These are phyloP conservation scores for Solenopsis fugax DNA, from an alignment of 1,140 invertebrate genomes.

Conservation along the genomic window DNA sequence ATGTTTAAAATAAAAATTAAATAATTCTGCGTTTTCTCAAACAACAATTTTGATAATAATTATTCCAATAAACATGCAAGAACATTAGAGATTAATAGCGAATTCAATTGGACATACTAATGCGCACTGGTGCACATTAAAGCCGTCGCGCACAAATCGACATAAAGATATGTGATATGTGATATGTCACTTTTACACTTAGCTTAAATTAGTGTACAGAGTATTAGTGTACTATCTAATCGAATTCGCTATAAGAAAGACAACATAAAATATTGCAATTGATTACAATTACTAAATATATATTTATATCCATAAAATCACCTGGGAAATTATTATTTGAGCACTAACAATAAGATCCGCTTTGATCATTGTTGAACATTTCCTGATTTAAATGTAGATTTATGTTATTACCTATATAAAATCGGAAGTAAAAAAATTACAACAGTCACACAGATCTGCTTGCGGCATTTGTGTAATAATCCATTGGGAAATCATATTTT, in stretches of 20 bases:
- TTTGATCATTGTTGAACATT: too few species aligned
- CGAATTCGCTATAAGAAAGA: neutral
- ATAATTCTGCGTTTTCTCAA: neutral
- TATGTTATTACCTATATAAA: slow-evolving; percentile 17
- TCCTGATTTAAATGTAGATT: neutral
- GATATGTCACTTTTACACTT: too few species aligned
- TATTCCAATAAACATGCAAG: neutral
- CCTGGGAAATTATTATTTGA: too few species aligned
- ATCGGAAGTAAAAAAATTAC: neutral
- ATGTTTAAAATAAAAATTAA: neutral
- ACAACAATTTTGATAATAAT: neutral
- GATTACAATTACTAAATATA: neutral
- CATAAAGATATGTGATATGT: too few species aligned
- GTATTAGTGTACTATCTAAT: too few species aligned
- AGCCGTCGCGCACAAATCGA: too few species aligned
- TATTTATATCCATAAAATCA: too few species aligned
- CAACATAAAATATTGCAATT: neutral
- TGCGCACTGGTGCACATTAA: too few species aligned
- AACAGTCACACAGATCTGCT: neutral
- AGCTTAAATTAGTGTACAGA: too few species aligned
- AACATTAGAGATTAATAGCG: neutral
- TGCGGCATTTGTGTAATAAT: neutral
- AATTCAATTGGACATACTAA: too few species aligned
- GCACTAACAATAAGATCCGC: too few species aligned
- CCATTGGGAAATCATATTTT: slow-evolving; percentile 8